Percentiles rank a stretch among this genome's conserved stretches.
Evolutionary conservation across 2,888 invertebrate species (phyloP).

Genomic region (Rhingia rostrata): DNA sequence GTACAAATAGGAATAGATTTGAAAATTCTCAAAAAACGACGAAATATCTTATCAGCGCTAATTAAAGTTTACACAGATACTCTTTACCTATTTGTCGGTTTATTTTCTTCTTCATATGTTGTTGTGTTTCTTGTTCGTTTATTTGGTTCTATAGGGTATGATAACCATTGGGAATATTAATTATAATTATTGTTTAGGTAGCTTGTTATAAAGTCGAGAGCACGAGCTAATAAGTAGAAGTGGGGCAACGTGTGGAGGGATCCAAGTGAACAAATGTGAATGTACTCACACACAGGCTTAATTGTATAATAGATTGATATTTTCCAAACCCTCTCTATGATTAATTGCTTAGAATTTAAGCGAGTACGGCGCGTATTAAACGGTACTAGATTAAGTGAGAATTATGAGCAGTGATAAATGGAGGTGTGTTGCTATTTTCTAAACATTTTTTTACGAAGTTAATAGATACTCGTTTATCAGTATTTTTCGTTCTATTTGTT

Average conservation of each 20-base stretch:
- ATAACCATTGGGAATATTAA: conserved; percentile 63
- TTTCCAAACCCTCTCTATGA: conserved; percentile 48
- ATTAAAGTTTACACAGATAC: conserved; percentile 67
- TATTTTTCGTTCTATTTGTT: not conserved
- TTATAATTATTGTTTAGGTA: conserved; percentile 69
- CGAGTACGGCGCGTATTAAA: conserved; percentile 51
- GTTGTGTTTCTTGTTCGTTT: conserved; percentile 6
- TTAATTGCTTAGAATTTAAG: conserved; percentile 44
- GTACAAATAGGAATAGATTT: conserved; percentile 41
- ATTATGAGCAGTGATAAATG: conserved; percentile 63
- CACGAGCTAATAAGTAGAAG: not conserved
- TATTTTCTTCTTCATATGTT: conserved; percentile 49
- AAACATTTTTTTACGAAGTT: not conserved
- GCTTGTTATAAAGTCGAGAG: conserved; percentile 41
- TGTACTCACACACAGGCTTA: conserved; percentile 2
- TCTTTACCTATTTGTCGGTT: conserved; percentile 51
- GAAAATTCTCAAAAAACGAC: conserved; percentile 34
- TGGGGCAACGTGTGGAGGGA: not conserved
- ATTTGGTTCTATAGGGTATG: conserved; percentile 35
- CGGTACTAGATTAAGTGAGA: conserved; percentile 62
- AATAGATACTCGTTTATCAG: not conserved
- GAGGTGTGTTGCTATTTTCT: conserved; percentile 46
- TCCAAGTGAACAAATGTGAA: conserved; percentile 9
- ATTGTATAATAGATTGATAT: conserved; percentile 56
- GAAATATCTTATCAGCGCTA: conserved; percentile 65